Base-by-base conservation (phyloP, 2,797 vertebrate species). In the Emydoidea blandingii region DNA sequence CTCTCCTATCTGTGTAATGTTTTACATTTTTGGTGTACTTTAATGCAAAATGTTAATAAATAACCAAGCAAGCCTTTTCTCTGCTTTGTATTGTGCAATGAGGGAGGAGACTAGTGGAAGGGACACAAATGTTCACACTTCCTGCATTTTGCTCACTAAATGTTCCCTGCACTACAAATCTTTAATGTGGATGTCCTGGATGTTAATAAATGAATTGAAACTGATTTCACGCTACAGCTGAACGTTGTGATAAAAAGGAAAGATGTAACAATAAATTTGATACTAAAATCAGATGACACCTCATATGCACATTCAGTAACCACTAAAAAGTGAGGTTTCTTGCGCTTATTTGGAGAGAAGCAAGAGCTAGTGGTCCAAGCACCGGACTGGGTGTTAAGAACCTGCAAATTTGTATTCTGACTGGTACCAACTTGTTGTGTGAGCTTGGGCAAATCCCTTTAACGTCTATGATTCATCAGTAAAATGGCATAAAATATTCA, bases 1-100 rank as follows among this genome's bases (percentile, higher is more conserved):
- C n/a, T 84, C 87, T 62, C 18, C 4, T 25, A 8, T 76, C 90
- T 91, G 34, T 50, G 21, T 37, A 87, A 47, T 76, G 16, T 86
- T 84, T 92, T 50, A 82, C 68, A 91, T 37, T 1, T 12, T n/a
- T 56, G 12, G 47, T 54, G 79, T 37, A 85, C 14, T 76, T 21
- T 79, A 89, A 79, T 86, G 59, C 76, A 86, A 84, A 29, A 29
- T 78, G 41, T 78, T 78, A 9, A 27, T 78, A 78, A 91, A 88
- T 88, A 2, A 59, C 47, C 91, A 95, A 88, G 91, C 41, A 92
- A 44, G 47, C 19, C 25, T 91, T 95, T 87, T 11, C 50, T 29
- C 23, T 90, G 2, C 52, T 37, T 41, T 49, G 41, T 84, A 15
- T 85, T 56, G 27, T 12, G n/a, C 27, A 29, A 2, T 25, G 47